Evolutionary conservation across 2,113 vertebrate species (phyloP).

Genomic region (Gnathonemus echidnorhynchus): DNA sequence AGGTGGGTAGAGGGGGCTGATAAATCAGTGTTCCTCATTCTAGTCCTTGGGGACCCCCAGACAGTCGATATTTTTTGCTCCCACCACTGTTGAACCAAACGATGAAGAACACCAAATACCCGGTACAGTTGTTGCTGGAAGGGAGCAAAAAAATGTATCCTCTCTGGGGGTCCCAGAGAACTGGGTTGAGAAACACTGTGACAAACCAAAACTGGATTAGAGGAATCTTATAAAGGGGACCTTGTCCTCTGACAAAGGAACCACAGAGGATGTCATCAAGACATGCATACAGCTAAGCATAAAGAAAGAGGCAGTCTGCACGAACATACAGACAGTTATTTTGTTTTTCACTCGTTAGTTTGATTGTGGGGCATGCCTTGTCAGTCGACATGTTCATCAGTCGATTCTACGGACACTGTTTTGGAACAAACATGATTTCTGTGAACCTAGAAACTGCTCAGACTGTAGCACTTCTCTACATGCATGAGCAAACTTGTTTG

Average conservation of each 20-base stretch:
- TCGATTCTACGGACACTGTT: background rate
- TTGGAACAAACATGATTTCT: background rate
- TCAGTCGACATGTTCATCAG: background rate
- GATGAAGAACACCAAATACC: background rate
- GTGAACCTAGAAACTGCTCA: background rate
- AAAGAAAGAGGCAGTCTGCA: conserved; percentile 22
- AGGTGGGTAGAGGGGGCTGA: background rate
- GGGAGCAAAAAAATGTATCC: background rate
- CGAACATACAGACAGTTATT: background rate
- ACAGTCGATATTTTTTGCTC: background rate
- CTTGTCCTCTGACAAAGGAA: conserved; percentile 62
- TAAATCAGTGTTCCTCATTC: background rate
- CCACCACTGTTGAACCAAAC: background rate
- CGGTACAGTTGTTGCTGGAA: background rate
- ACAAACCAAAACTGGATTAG: conserved; percentile 65
- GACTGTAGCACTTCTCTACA: background rate
- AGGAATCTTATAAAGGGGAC: conserved; percentile 56
- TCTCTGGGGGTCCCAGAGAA: background rate
- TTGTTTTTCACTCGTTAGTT: background rate
- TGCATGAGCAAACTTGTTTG: background rate
- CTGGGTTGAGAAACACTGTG: conserved; percentile 25
- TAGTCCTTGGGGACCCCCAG: background rate
- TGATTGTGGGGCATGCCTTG: background rate
- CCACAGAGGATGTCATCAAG: conserved; percentile 51
- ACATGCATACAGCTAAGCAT: conserved; percentile 44